Percentiles rank a stretch among this genome's conserved stretches.
These are phyloP conservation scores for Lottia gigantea DNA, from an alignment of 2,888 invertebrate genomes.

Conservation along the genomic window DNA sequence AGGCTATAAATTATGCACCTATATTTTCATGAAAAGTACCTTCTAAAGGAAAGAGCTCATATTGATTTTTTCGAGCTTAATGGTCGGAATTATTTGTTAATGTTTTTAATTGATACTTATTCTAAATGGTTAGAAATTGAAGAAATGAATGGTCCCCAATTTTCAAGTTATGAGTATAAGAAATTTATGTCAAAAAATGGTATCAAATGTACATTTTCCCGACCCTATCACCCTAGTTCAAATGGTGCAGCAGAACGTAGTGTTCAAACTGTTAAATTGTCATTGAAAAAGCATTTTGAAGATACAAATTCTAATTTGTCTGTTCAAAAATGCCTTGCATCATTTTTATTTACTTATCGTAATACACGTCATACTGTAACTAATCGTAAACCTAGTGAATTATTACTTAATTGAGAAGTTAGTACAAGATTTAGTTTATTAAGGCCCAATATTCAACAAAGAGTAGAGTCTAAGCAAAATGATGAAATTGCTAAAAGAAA, in stretches of 20 bases:
- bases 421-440: neutral
- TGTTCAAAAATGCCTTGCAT: neutral
- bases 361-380: neutral
- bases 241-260: slow-evolving; percentile 32
- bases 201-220: slow-evolving; percentile 25
- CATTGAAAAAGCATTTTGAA: slow-evolving; percentile 7
- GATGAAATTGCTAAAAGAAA: neutral
- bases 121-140: slow-evolving; percentile 41
- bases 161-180: slow-evolving; percentile 24
- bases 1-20: slow-evolving; percentile 31
- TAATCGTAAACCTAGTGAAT: neutral
- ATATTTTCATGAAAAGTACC: slow-evolving; percentile 47
- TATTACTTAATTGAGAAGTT: neutral
- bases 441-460: slow-evolving; percentile 2
- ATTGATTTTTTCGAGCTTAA: slow-evolving; percentile 44
- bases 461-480: neutral
- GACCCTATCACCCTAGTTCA: slow-evolving; percentile 40
- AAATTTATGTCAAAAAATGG: slow-evolving; percentile 27
- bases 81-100: slow-evolving; percentile 36
- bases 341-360: slow-evolving; percentile 12
- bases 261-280: slow-evolving; percentile 36
- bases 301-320: neutral
- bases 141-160: neutral
- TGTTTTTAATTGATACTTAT: slow-evolving; percentile 39
- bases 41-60: slow-evolving; percentile 40